Percentiles rank a stretch among this genome's conserved stretches.
Conservation (phyloP, 2,888 invertebrate genomes). For the Scaptomyza tumidula region DNA sequence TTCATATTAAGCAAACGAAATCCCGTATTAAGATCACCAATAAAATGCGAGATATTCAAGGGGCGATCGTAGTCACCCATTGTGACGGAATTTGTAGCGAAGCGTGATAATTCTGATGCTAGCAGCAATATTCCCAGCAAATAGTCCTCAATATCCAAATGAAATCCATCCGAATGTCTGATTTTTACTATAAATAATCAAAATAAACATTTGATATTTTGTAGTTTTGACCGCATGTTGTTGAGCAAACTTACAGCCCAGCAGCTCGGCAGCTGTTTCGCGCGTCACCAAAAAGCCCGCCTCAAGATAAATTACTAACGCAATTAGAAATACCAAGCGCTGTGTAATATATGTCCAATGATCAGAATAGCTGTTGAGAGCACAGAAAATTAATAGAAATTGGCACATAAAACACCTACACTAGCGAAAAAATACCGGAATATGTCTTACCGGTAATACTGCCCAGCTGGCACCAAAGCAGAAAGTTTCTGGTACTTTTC, state of each 20-base stretch:
- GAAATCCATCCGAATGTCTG: constrained; percentile 90
- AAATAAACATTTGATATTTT: neutral
- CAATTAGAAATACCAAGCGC: constrained; percentile 90
- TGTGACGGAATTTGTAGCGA: constrained; percentile 93
- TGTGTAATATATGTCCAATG: constrained; percentile 95
- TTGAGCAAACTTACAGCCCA: constrained; percentile 88
- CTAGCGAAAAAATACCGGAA: too few species aligned
- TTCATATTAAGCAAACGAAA: constrained; percentile 95
- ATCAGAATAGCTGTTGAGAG: constrained; percentile 89
- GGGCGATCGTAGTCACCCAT: constrained; percentile 93
- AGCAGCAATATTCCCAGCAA: constrained; percentile 92
- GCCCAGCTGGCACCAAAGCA: constrained; percentile 88
- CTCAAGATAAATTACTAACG: constrained; percentile 92
- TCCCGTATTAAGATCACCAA: constrained; percentile 94
- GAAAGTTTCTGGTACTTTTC: constrained; percentile 88
- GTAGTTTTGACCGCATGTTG: neutral
- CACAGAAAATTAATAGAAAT: constrained; percentile 14
- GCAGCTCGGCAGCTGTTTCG: constrained; percentile 90
- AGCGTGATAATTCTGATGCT: constrained; percentile 92
- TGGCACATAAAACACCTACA: constrained; percentile 29
- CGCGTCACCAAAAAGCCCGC: constrained; percentile 90
- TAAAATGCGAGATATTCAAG: constrained; percentile 92
- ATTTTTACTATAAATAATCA: constrained; percentile 87
- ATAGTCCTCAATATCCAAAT: constrained; percentile 96
- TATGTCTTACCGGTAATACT: constrained; percentile 90